Evolutionary conservation across 2,113 vertebrate species (phyloP), one percentile per base, ranked within the genome.

Genomic region (Periophthalmodon schlosseri): DNA sequence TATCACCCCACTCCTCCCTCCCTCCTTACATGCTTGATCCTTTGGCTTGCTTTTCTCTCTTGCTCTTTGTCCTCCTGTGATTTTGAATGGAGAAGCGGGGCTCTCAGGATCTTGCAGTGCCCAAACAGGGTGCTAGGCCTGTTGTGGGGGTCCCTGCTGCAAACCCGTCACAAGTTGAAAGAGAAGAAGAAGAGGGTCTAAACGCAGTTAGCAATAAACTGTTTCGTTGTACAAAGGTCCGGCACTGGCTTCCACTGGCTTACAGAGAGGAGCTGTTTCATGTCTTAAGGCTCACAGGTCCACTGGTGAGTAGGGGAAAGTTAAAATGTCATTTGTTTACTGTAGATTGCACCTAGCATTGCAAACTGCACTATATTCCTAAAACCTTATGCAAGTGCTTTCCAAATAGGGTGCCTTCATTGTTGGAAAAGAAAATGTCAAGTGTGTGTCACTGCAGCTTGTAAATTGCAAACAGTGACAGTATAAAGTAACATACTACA

Each of bases 231-330:
- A 83, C 68, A 0, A 89, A 85, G 36, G 33, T 88, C 64, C 85
- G 74, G 44, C 85, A 80, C 3, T 91, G 88, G 88, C 34, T 94
- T 8, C 91, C 92, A 20, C 73, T 83, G 80, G 88, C 46, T 77
- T 93, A 94, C 90, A 91, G 92, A 88, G 91, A 92, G 47, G 93
- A 94, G 79, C 86, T 94, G n/a, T 89, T 90, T 74, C 84, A 93
- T 0, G 87, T 94, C 12, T 78, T 94, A 50, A 54, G 46, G 2
- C 91, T 94, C 39, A 86, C 88, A 1, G 91, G 91, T 56, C 93
- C 93, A 58, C 58, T 94, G 91, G 93, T 94, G 87, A 94, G 93
- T 88, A 79, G 80, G 68, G 65, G 47, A 77, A 81, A 82, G 70
- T 80, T 78, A 34, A 73, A 69, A 50, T 57, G 33, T 60, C 71